Percentiles rank a stretch among this genome's conserved stretches.
phyloP scores from a whole-genome alignment of 2,888 invertebrate genomes.

The Exocentrus adspersus region DNA sequence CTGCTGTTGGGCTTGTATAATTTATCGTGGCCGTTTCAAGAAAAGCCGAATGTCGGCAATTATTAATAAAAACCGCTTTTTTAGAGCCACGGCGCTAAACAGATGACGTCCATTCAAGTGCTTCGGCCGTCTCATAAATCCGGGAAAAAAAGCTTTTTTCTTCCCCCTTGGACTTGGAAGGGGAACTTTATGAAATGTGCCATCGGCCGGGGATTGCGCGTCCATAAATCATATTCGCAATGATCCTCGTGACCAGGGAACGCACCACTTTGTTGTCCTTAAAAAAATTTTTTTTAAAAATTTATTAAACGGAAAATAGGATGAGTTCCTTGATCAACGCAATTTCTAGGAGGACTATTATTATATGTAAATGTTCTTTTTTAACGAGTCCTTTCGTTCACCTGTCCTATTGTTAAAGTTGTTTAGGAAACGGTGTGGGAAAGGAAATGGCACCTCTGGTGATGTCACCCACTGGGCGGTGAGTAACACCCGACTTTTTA shows the following conservation, averaged over 20 bases:
- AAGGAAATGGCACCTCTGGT: background rate
- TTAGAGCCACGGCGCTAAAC: background rate
- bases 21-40: too few relatives aligned
- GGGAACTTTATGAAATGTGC: conserved; percentile 22
- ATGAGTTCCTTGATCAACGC: background rate
- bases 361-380: too few relatives aligned
- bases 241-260: conserved; percentile 12
- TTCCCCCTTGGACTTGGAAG: background rate
- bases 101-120: conserved; percentile 11
- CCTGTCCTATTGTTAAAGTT: too few relatives aligned
- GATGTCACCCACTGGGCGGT: background rate
- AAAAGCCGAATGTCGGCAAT: background rate
- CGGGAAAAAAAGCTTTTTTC: background rate
- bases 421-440: background rate
- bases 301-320: background rate
- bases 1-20: too few relatives aligned
- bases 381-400: too few relatives aligned
- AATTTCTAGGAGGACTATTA: too few relatives aligned
- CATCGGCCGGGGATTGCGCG: conserved; percentile 10
- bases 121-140: conserved; percentile 16
- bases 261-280: background rate
- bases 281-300: background rate
- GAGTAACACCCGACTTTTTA: background rate
- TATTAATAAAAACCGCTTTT: conserved; percentile 15
- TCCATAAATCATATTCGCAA: conserved; percentile 24